These are phyloP conservation scores for Phania funesta DNA, from an alignment of 2,888 invertebrate genomes.

Conservation along the genomic window DNA sequence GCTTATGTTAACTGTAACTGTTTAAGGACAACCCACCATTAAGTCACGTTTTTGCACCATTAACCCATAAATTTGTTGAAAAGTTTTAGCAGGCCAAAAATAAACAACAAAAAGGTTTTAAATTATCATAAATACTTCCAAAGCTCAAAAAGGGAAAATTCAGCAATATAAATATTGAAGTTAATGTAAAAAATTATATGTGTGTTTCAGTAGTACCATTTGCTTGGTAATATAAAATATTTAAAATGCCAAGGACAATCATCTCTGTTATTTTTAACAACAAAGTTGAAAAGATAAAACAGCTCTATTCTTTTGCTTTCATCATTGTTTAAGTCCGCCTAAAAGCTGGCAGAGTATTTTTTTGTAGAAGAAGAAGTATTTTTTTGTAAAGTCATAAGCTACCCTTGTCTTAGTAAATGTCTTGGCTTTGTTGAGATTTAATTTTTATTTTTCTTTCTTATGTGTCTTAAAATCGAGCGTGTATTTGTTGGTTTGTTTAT, in stretches of 20 bases:
- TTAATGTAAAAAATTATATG: constrained; percentile 66
- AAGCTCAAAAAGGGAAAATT: background rate
- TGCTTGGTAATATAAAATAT: constrained; percentile 67
- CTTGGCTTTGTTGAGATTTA: constrained; percentile 62
- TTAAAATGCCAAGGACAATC: constrained; percentile 75
- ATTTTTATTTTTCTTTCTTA: constrained; percentile 51
- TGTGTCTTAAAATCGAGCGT: constrained; percentile 22
- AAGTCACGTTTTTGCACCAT: constrained; percentile 79
- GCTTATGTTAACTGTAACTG: background rate
- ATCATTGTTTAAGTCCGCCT: constrained; percentile 34
- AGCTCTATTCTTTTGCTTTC: background rate
- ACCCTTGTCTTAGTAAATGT: constrained; percentile 46
- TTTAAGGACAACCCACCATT: constrained; percentile 70
- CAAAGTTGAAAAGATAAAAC: constrained; percentile 36
- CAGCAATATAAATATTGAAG: constrained; percentile 76
- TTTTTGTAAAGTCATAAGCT: constrained; percentile 37
- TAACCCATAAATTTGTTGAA: constrained; percentile 75
- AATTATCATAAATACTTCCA: constrained; percentile 51
- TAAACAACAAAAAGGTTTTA: constrained; percentile 24
- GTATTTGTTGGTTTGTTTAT: constrained; percentile 2
- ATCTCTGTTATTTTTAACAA: background rate
- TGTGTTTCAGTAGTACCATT: constrained; percentile 42
- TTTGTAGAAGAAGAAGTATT: background rate
- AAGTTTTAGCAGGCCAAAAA: background rate
- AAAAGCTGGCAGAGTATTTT: constrained; percentile 44